These are phyloP conservation scores for Vulpes vulpes DNA, from an alignment of 2,113 vertebrate genomes.

Conservation along the genomic window DNA sequence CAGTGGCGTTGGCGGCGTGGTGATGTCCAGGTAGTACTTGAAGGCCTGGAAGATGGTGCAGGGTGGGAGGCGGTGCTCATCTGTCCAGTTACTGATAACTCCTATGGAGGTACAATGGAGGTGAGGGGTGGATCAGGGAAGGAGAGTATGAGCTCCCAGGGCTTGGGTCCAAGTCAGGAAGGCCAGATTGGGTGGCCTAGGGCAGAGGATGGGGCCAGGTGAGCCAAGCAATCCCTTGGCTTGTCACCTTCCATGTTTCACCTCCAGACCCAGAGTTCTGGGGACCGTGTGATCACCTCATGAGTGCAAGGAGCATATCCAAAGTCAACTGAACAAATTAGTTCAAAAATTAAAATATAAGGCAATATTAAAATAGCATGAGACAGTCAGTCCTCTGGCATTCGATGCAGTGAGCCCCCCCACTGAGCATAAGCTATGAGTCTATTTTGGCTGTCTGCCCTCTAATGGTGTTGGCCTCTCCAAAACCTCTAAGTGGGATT, in stretches of 20 bases:
- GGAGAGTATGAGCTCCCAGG: not conserved
- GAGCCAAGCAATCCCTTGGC: not conserved
- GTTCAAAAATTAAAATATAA: not conserved
- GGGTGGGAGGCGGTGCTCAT: slow-evolving; percentile 94
- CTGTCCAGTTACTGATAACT: slow-evolving; percentile 97
- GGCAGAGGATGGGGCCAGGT: not conserved
- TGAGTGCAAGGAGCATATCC: not conserved
- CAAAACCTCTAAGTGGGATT: too few relatives aligned
- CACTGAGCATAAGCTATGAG: rapidly evolving
- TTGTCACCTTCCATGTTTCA: not conserved
- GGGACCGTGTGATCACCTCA: rapidly evolving
- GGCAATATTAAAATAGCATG: not conserved
- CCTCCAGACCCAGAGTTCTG: not conserved
- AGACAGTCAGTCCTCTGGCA: not conserved
- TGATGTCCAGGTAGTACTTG: slow-evolving; percentile 98
- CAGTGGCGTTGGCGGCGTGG: slow-evolving; percentile 95
- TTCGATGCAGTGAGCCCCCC: not conserved
- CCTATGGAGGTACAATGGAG: slow-evolving; percentile 86
- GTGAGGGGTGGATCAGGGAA: rapidly evolving
- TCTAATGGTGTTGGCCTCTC: not conserved
- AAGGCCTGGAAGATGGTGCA: slow-evolving; percentile 98
- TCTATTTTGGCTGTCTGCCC: not conserved
- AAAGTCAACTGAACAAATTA: not conserved
- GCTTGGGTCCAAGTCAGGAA: not conserved
- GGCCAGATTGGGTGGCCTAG: not conserved